Conservation (phyloP, 2,797 vertebrate genomes). For the Catamblyrhynchus diadema region DNA sequence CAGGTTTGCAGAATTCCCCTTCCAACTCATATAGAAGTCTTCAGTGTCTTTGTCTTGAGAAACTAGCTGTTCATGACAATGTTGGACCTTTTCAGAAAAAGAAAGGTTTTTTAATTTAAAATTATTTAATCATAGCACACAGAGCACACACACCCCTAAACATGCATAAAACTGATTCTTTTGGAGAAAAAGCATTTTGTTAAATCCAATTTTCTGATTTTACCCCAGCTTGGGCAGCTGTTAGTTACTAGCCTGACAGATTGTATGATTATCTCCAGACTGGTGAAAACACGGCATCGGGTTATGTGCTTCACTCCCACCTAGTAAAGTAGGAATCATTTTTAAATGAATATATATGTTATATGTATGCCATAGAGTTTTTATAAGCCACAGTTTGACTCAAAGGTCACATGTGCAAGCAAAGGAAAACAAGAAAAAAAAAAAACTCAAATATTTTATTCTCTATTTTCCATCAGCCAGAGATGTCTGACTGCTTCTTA, state of each 20-base stretch:
- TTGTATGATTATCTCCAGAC: neutral
- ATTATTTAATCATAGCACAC: neutral
- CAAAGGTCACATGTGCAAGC: neutral
- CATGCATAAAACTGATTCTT: neutral
- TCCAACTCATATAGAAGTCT: neutral
- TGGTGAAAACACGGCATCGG: neutral
- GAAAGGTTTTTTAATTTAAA: neutral
- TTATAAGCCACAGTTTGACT: neutral
- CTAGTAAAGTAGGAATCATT: neutral
- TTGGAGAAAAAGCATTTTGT: neutral
- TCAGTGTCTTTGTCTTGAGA: neutral
- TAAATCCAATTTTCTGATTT: neutral
- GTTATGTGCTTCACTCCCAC: neutral
- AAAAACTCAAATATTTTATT: neutral
- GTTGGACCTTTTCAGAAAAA: neutral
- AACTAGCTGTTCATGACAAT: neutral
- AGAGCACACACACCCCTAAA: rapidly evolving
- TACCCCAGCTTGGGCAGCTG: neutral
- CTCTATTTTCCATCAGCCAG: neutral
- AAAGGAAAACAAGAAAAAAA: neutral
- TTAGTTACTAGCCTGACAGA: neutral
- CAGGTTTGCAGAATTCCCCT: neutral
- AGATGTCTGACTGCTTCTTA: neutral
- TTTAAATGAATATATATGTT: neutral
- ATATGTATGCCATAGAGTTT: neutral